Base-by-base conservation (phyloP, 2,797 vertebrate species). In the Chanos chanos region DNA sequence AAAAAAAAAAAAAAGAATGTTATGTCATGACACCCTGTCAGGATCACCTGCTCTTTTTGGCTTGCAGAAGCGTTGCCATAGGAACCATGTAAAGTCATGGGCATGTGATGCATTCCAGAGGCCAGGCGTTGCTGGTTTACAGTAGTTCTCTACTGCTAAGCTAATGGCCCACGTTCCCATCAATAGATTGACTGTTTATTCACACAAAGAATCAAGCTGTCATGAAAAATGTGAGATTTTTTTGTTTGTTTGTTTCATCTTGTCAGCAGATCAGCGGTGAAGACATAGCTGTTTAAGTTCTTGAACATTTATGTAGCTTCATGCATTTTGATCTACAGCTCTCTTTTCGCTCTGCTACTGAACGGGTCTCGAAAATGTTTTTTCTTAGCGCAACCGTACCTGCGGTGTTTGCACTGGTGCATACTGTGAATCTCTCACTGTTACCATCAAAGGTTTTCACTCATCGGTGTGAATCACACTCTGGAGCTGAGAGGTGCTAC, bases 401-500 rank as follows among this genome's bases (percentile, higher is more conserved):
- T 52, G 50, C 50, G 57, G 47, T 68, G 55, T 71, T 74, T 68
- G 68, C 56, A 7, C 6, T 66, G 62, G 47, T 56, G 61, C 55
- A 61, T 50, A 51, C 53, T 61, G 68, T 50, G 40, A 60, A 59
- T 61, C 45, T 68, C 64, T 22, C 68, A 64, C 54, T 41, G 41
- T 60, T 57, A 39, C 55, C 60, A 61, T 68, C 56, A 58, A 53
- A 70, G 56, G 19, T 45, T 65, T 62, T 71, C 24, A 7, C 64
- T 65, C 36, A 30, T 44, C 61, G 39, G 64, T 61, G 60, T 54
- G 57, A 68, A 52, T 67, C 48, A 61, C 37, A 43, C 43, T 31
- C 41, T 39, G 18, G 18, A 30, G 37, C 44, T 22, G 30, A 56
- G 52, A 54, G 33, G 28, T n/a, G n/a, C n/a, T n/a, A n/a, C n/a